Base-by-base conservation (phyloP, 2,888 invertebrate genomes). In the Tinea pellionella region DNA sequence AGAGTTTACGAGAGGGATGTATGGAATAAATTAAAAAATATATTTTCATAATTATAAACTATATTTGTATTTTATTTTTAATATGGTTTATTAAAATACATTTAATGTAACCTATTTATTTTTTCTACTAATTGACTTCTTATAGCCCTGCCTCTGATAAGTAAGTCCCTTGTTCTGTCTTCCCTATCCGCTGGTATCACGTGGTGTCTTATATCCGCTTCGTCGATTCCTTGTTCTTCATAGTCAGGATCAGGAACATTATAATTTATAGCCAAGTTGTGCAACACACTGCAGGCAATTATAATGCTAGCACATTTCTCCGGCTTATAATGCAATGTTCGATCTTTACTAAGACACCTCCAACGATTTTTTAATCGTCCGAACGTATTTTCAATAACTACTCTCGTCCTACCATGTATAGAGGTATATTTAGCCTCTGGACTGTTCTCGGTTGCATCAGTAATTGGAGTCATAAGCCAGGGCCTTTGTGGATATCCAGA, bases 401-500 rank as follows among this genome's bases (percentile, higher is more conserved):
- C 62, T 29, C 65, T 37, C 8, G 63, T 58, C 11, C 42, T 16
- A 30, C 16, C 29, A 13, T 62, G 63, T 29, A 30, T 30, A 19
- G 9, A 8, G 3, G 59, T 66, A 59, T 60, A 65, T 11, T 30
- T 13, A 1, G 59, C 63, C 58, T 65, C 64, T 19, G 62, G 60
- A 12, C 61, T 59, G 30, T 51, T 55, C 16, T 51, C 59, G 53
- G 51, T 18, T 0, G 63, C 63, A 60, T 63, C 56, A 16, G 37
- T n/a, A 11, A 64, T 57, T 13, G 65, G 65, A 8, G 64, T 63
- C 59, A 63, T 61, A 51, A 65, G 16, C 63, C 63, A 65, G 1
- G 65, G 64, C 43, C 63, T 61, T 13, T 61, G 51, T 9, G 63
- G 63, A 61, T 64, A 65, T 2, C 65, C 64, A n/a, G 64, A 63